These are phyloP conservation scores for Augochlorella aurata DNA, from an alignment of 2,888 invertebrate genomes.

Conservation along the genomic window DNA sequence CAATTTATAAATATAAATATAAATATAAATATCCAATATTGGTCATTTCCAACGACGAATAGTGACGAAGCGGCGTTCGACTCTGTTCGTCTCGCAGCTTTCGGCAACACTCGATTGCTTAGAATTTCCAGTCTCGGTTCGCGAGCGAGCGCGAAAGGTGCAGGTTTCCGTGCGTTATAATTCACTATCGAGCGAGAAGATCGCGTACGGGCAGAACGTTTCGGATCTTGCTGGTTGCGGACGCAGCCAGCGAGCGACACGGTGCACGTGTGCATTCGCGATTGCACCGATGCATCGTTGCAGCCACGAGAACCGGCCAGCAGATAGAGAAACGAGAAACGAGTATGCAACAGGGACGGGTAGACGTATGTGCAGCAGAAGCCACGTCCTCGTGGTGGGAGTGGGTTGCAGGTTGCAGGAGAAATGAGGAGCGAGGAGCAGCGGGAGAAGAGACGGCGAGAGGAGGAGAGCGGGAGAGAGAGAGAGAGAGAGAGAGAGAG, in stretches of 20 bases:
- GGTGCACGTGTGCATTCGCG: constrained; percentile 41
- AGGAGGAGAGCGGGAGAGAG: constrained; percentile 42
- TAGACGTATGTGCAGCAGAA: constrained; percentile 50
- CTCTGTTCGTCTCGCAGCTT: no score
- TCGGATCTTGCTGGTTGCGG: constrained; percentile 19
- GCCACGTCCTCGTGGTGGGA: constrained; percentile 44
- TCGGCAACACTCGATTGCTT: no score
- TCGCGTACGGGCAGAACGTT: constrained; percentile 5
- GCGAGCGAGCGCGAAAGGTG: no score
- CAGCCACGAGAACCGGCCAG: constrained; percentile 13
- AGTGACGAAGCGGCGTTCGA: no score
- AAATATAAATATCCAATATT: no score
- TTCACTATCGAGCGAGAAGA: not conserved
- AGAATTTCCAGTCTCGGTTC: no score
- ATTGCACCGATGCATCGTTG: constrained; percentile 21
- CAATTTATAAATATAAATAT: no score
- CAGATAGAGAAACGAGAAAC: constrained; percentile 42
- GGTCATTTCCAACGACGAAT: no score
- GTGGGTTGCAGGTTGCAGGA: constrained; percentile 32
- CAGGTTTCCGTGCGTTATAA: not conserved
- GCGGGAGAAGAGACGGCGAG: constrained; percentile 52
- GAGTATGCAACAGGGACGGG: constrained; percentile 49
- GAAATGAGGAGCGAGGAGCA: constrained; percentile 35
- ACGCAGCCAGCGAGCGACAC: not conserved
- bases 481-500: constrained; percentile 49